Base-by-base conservation (phyloP, 2,888 invertebrate species). In the Mylabris sibirica region DNA sequence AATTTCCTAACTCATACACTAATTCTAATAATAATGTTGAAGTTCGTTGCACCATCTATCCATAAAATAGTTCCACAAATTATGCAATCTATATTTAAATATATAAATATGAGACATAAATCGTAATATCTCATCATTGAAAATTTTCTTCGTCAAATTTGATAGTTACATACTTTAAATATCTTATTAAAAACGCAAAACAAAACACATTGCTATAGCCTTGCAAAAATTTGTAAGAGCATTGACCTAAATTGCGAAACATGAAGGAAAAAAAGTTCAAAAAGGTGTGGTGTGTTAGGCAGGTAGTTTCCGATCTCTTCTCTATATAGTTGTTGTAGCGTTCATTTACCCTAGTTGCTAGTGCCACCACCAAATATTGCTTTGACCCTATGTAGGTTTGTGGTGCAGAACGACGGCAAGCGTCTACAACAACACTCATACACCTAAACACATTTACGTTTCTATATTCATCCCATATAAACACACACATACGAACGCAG, bases 371-470 rank as follows among this genome's bases (percentile, higher is more conserved):
- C 49, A 38, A 26, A 65, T 61, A 49, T 63, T 59, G 53, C 65
- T 66, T 64, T 66, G 68, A 68, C 72, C 70, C 70, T 71, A 74
- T 75, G 64, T 76, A 72, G 75, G 76, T 75, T 68, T 76, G 71
- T 76, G 75, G 75, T 73, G 74, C 75, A 77, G 71, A 64, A 72
- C 64, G 49, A 57, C 64, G 66, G 69, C 70, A 73, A 75, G 75
- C 75, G 78, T 77, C 68, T 70, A 67, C 68, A 66, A 67, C 68
- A 66, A 68, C 75, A 75, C 76, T 73, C n/a, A 38, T 38, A n/a
- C 41, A 44, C 41, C 41, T 44, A 44, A 2, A 38, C 17, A 44
- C 17, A 44, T 44, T 17, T 5, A 44, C 49, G 2, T 49, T 20
- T 20, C 49, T 49, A 49, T 49, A 49, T 20, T 20, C 20, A 41